Evolutionary conservation across 2,888 invertebrate species (phyloP), one percentile per base, ranked within the genome.

Genomic region (Oeneis ivallda): DNA sequence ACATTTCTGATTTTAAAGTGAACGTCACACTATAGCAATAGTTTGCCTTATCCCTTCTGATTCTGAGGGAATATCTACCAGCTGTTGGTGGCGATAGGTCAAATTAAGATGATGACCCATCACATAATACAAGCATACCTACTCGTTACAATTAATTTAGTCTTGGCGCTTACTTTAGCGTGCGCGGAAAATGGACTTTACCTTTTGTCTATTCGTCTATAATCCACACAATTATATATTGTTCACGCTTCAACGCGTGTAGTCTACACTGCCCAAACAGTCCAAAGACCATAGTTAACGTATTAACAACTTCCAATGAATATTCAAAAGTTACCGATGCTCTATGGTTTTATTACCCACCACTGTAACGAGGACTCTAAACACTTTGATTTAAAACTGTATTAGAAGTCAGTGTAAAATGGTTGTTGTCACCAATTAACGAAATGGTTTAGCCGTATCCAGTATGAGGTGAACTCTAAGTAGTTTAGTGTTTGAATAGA

Each of bases 351-450:
- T 75, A 74, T 75, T 54, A 32, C 58, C 43, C 50, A 60, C 79
- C 77, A 78, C 32, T 59, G 6, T 68, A 62, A 60, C 0, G 58
- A 67, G 79, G 72, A 1, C 74, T 65, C 8, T 61, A 5, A 0
- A 19, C 53, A 0, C 41, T 50, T 61, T 64, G 4, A 15, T 11
- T 32, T 17, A 4, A 2, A n/a, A 56, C 32, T 58, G 32, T 6
- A 43, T 19, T 2, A 54, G 17, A 69, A 77, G 56, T 80, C 79
- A 69, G 19, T 62, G 67, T 74, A 71, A 43, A 67, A n/a, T 79
- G 83, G 86, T 50, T 34, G n/a, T 49, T 15, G 84, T 80, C 86
- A 87, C 85, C 89, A 89, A 90, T 90, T 90, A 89, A 81, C 78
- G 82, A 81, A 84, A 56, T 54, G 59, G 71, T 66, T 68, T 75